phyloP scores from a whole-genome alignment of 2,888 invertebrate species.

The Luperina testacea region DNA sequence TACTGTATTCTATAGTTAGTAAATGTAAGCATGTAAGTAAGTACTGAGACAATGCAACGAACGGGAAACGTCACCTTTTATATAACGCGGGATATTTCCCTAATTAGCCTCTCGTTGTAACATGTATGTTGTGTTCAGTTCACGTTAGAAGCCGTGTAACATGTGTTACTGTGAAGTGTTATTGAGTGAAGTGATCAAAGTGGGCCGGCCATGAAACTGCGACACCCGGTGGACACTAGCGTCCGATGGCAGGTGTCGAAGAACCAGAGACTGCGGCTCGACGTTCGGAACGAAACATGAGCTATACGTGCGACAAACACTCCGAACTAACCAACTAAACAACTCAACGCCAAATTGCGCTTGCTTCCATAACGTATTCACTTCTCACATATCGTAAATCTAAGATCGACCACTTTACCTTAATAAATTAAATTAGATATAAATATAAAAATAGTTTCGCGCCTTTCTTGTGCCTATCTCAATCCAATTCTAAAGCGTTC shows the following conservation, averaged over 20 bases:
- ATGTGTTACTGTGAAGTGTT: slow-evolving; percentile 84
- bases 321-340: slow-evolving; percentile 69
- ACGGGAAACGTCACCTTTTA: slow-evolving; percentile 65
- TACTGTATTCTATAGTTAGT: slow-evolving; percentile 68
- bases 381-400: slow-evolving; percentile 86
- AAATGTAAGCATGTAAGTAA: slow-evolving; percentile 76
- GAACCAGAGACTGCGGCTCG: slow-evolving; percentile 88
- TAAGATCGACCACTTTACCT: slow-evolving; percentile 81
- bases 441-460: slow-evolving; percentile 78
- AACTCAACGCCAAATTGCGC: slow-evolving; percentile 87
- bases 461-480: slow-evolving; percentile 89
- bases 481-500: slow-evolving; percentile 83
- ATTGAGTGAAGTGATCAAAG: slow-evolving; percentile 85
- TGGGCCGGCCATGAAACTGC: slow-evolving; percentile 89
- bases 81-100: slow-evolving; percentile 52
- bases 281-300: slow-evolving; percentile 89
- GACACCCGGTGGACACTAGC: slow-evolving; percentile 81
- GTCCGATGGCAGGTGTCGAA: slow-evolving; percentile 88
- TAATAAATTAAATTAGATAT: slow-evolving; percentile 75
- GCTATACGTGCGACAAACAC: slow-evolving; percentile 69
- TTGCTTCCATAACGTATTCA: slow-evolving; percentile 88
- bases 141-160: slow-evolving; percentile 70
- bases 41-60: slow-evolving; percentile 85
- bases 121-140: slow-evolving; percentile 64
- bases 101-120: slow-evolving; percentile 68